phyloP scores from a whole-genome alignment of 1,140 invertebrate species.

The Trichomalopsis sarcophagae region DNA sequence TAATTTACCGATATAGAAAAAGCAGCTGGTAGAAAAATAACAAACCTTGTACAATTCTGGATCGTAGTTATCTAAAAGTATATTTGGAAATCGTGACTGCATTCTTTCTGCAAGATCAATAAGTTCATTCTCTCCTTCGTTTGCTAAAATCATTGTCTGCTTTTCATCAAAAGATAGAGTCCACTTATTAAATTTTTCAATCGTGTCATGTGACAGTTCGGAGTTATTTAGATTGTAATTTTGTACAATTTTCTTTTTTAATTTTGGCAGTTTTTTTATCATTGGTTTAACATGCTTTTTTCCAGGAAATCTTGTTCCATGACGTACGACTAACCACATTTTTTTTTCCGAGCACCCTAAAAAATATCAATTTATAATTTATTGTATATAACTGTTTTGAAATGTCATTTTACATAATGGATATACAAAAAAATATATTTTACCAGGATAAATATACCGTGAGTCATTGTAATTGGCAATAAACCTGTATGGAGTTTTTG shows the following conservation, averaged over 20 bases:
- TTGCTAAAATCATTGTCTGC: conserved; percentile 76
- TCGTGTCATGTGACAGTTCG: conserved; percentile 65
- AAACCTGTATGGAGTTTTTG: conserved; percentile 79
- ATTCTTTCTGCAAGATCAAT: conserved; percentile 79
- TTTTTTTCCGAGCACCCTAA: conserved; percentile 78
- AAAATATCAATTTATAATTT: not conserved
- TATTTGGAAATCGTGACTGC: conserved; percentile 78
- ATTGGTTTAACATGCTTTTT: conserved; percentile 75
- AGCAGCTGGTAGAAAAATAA: not conserved
- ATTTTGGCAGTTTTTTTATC: conserved; percentile 70
- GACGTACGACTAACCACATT: conserved; percentile 81
- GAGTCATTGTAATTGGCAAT: conserved; percentile 77
- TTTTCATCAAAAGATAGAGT: conserved; percentile 65
- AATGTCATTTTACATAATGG: conserved; percentile 1
- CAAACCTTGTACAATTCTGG: conserved; percentile 77
- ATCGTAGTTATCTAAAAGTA: conserved; percentile 77
- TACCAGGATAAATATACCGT: conserved; percentile 75
- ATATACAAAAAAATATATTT: conserved; percentile 45
- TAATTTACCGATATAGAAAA: not conserved
- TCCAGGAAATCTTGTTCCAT: conserved; percentile 82
- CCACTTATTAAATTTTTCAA: conserved; percentile 76
- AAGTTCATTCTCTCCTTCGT: conserved; percentile 82
- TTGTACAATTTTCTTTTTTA: conserved; percentile 75
- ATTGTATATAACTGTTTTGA: not conserved
- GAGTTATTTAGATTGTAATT: conserved; percentile 62